Percentiles rank a stretch among this genome's conserved stretches.
These are phyloP conservation scores for Thecophora atra DNA, from an alignment of 2,888 invertebrate species.

Conservation along the genomic window DNA sequence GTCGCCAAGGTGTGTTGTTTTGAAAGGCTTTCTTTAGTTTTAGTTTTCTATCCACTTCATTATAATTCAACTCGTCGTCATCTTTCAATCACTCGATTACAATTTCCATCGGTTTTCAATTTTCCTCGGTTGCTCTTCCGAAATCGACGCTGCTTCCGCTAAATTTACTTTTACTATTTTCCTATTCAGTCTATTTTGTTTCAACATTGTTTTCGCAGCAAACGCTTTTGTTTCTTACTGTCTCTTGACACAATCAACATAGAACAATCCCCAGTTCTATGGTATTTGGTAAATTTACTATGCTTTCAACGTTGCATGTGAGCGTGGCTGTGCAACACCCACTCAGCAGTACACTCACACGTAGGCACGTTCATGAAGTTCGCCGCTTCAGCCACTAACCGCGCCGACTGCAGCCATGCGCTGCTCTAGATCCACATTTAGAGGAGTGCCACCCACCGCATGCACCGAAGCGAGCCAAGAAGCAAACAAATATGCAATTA, in stretches of 20 bases:
- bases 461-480: conserved; percentile 8
- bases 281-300: not conserved
- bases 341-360: not conserved
- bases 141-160: conserved; percentile 2
- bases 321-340: not conserved
- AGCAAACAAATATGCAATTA: conserved; percentile 1
- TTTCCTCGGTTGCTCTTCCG: not conserved
- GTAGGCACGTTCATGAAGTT: not conserved
- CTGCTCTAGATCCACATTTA: conserved; percentile 17
- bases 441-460: not conserved
- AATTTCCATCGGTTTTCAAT: not conserved
- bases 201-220: not conserved
- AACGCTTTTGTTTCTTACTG: not conserved
- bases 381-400: not conserved
- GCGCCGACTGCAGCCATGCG: not conserved
- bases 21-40: too few relatives aligned
- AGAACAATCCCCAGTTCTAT: not conserved
- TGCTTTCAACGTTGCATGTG: not conserved
- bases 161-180: not conserved
- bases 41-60: too few relatives aligned
- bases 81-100: too few relatives aligned
- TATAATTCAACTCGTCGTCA: too few relatives aligned
- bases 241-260: not conserved
- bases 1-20: too few relatives aligned
- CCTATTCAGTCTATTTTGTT: conserved; percentile 9